A percentile compares a stretch with the other conserved stretches of the same genome.
Conservation (phyloP, 2,888 invertebrate species). For the Polydrusus tereticollis region DNA sequence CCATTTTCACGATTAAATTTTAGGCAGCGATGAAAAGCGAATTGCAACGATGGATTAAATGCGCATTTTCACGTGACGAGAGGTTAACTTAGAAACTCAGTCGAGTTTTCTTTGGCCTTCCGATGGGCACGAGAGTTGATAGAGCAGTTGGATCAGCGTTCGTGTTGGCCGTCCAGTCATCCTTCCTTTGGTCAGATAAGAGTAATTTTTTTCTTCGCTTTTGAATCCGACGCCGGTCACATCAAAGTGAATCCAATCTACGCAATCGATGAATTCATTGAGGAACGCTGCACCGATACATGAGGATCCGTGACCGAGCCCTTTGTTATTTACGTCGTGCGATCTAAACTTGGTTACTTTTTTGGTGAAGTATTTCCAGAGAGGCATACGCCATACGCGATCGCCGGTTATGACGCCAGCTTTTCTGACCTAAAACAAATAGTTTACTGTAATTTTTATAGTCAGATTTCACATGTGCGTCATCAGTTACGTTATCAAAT, state of each 20-base stretch:
- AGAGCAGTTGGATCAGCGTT: constrained; percentile 68
- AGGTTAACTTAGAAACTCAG: constrained; percentile 36
- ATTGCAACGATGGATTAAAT: constrained; percentile 31
- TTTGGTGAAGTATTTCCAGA: constrained; percentile 71
- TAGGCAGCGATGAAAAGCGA: constrained; percentile 25
- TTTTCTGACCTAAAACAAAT: constrained; percentile 64
- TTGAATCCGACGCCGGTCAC: constrained; percentile 72
- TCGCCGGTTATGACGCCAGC: constrained; percentile 72
- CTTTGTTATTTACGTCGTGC: constrained; percentile 65
- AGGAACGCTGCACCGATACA: constrained; percentile 66
- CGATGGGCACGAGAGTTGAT: constrained; percentile 65
- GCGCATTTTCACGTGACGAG: constrained; percentile 23
- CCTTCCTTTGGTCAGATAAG: constrained; percentile 70
- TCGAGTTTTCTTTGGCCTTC: constrained; percentile 60
- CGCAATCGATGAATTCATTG: constrained; percentile 70
- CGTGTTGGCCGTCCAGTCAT: constrained; percentile 70
- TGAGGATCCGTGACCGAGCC: constrained; percentile 62
- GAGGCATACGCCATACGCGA: constrained; percentile 73
- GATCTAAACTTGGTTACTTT: constrained; percentile 65
- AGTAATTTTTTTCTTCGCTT: constrained; percentile 68
- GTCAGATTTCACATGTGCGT: too few species aligned
- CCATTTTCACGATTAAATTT: constrained; percentile 34
- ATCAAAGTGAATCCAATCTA: constrained; percentile 75
- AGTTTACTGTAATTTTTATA: too few species aligned
- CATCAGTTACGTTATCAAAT: too few species aligned